Evolutionary conservation across 2,797 vertebrate genomes (phyloP).

Genomic region (Danio choprae): DNA sequence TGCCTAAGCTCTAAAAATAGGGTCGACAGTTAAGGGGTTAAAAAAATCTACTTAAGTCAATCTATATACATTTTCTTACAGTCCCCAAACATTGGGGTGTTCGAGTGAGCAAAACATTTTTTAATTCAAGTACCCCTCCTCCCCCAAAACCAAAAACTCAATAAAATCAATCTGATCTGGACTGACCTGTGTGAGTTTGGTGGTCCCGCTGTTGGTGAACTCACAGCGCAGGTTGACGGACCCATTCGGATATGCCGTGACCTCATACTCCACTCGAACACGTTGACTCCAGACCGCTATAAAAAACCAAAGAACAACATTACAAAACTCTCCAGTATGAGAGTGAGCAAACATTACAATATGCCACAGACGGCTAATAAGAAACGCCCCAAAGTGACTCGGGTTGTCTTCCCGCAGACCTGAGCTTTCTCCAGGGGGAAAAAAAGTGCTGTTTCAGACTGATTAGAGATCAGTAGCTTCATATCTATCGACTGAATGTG

Average conservation of each 20-base stretch:
- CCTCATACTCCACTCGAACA: slow-evolving; percentile 76
- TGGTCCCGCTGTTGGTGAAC: slow-evolving; percentile 68
- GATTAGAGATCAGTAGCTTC: slow-evolving; percentile 34
- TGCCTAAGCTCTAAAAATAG: too few species aligned
- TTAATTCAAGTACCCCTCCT: too few species aligned
- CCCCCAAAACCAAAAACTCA: too few species aligned
- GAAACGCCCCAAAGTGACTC: background rate
- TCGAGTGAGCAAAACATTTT: too few species aligned
- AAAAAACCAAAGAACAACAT: slow-evolving; percentile 4
- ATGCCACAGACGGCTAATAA: slow-evolving; percentile 27
- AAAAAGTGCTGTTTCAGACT: slow-evolving; percentile 26
- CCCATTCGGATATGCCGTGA: slow-evolving; percentile 77
- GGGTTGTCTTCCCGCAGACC: background rate
- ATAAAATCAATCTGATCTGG: background rate
- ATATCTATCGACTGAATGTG: slow-evolving; percentile 27
- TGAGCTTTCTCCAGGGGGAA: background rate
- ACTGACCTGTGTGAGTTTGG: slow-evolving; percentile 81
- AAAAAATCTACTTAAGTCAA: too few species aligned
- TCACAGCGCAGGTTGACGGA: slow-evolving; percentile 79
- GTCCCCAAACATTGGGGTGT: too few species aligned
- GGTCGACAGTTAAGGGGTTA: too few species aligned
- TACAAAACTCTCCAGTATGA: background rate
- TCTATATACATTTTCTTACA: too few species aligned
- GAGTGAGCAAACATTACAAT: background rate
- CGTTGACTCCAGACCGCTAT: slow-evolving; percentile 75